These are phyloP conservation scores for Listronotus oregonensis DNA, from an alignment of 1,140 invertebrate species.

Conservation along the genomic window DNA sequence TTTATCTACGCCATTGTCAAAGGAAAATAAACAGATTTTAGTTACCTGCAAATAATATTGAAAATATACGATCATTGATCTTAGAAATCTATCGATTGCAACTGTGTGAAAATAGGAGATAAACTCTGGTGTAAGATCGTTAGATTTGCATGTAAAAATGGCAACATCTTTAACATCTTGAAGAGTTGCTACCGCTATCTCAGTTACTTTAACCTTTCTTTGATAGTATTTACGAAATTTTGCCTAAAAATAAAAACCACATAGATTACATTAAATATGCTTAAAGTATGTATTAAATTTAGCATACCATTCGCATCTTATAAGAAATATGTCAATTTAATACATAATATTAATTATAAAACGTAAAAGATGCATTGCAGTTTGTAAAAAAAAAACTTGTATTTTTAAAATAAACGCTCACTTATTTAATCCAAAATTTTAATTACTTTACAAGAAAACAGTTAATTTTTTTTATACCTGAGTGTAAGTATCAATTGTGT, in stretches of 20 bases:
- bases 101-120: conserved; percentile 64
- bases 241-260: conserved; percentile 55
- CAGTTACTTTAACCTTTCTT: conserved; percentile 60
- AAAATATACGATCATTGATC: conserved; percentile 65
- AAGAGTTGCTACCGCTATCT: conserved; percentile 61
- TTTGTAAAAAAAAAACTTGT: too few species aligned
- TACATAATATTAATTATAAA: too few species aligned
- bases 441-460: too few species aligned
- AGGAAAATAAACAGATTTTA: too few species aligned
- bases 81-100: conserved; percentile 64
- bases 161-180: conserved; percentile 71
- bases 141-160: conserved; percentile 61
- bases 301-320: too few species aligned
- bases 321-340: too few species aligned
- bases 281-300: too few species aligned
- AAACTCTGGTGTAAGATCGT: conserved; percentile 62
- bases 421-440: too few species aligned
- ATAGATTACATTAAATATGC: too few species aligned
- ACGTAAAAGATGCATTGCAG: too few species aligned
- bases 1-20: too few species aligned
- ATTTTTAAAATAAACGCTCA: too few species aligned
- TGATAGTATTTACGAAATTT: conserved; percentile 63
- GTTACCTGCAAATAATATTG: conserved; percentile 65
- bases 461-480: conserved; percentile 34
- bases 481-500: conserved; percentile 29